phyloP scores from a whole-genome alignment of 2,113 vertebrate species.

The Brachyhypopomus occidentalis region DNA sequence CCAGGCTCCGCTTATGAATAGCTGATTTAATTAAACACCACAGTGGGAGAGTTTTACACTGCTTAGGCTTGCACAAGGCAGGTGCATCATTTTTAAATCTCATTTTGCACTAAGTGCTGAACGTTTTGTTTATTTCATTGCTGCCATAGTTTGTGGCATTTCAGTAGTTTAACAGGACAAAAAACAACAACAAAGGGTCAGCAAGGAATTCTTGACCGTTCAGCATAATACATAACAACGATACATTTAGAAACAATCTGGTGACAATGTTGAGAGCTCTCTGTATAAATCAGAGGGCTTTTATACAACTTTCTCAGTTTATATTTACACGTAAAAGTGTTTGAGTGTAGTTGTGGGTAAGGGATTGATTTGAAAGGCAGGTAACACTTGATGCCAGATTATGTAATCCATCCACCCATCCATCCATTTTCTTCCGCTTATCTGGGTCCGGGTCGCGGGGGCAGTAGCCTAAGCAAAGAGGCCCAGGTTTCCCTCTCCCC shows the following conservation, averaged over 20 bases:
- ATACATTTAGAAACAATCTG: no score
- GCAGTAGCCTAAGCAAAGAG: no score
- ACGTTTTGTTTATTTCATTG: not conserved
- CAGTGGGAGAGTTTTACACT: not conserved
- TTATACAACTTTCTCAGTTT: not conserved
- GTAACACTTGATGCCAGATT: not conserved
- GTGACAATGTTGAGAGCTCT: no score
- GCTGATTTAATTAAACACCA: conserved; percentile 12
- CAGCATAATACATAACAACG: no score
- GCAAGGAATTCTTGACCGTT: no score
- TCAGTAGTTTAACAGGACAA: no score
- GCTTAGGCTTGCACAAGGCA: not conserved
- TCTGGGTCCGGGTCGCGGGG: no score
- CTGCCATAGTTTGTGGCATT: no score
- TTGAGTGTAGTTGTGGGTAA: not conserved
- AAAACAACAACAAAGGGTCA: no score
- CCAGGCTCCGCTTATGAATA: not conserved
- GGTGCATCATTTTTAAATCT: not conserved
- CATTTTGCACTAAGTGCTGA: not conserved
- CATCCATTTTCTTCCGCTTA: no score
- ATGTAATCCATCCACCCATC: no score
- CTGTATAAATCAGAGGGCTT: not conserved
- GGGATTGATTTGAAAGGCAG: not conserved
- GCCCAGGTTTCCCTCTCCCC: no score
- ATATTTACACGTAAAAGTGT: not conserved